Evolutionary conservation across 2,888 invertebrate genomes (phyloP).

Genomic region (Macrophya alboannulata): DNA sequence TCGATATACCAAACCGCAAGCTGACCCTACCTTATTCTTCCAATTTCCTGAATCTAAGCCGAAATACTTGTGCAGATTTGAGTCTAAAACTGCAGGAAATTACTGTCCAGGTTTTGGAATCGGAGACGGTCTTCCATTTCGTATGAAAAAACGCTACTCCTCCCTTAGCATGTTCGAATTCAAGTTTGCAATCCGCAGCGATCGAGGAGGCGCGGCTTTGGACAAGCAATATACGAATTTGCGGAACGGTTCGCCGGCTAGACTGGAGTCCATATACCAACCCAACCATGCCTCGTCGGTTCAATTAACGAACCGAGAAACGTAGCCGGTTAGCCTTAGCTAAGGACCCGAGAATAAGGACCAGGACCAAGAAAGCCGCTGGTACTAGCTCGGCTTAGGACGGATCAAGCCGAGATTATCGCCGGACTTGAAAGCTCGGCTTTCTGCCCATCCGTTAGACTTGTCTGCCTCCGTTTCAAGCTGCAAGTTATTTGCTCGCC

Average conservation of each 20-base stretch:
- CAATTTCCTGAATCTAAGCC: neutral
- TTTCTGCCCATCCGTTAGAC: slow-evolving; percentile 36
- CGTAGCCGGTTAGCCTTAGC: slow-evolving; percentile 31
- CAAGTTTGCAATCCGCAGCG: neutral
- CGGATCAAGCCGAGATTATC: slow-evolving; percentile 70
- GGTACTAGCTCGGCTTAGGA: slow-evolving; percentile 65
- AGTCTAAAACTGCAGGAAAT: neutral
- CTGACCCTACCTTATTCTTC: neutral
- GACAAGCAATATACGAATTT: slow-evolving; percentile 14
- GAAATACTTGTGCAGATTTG: neutral
- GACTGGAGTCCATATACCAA: neutral
- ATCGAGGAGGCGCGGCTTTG: slow-evolving; percentile 28
- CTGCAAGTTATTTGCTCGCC: neutral
- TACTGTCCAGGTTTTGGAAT: neutral
- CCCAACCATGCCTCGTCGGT: slow-evolving; percentile 40
- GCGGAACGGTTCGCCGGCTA: neutral
- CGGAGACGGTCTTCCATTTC: neutral
- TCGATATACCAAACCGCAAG: neutral
- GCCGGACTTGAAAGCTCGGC: slow-evolving; percentile 62
- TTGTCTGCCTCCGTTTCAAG: slow-evolving; percentile 61
- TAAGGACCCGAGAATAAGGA: slow-evolving; percentile 55
- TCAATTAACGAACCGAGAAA: slow-evolving; percentile 56
- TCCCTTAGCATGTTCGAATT: slow-evolving; percentile 39
- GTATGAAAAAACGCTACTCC: slow-evolving; percentile 5
- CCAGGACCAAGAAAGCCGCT: slow-evolving; percentile 63